Percentiles rank a stretch among this genome's conserved stretches.
Evolutionary conservation across 2,888 invertebrate genomes (phyloP).

Genomic region (Drosophila maculinotata): DNA sequence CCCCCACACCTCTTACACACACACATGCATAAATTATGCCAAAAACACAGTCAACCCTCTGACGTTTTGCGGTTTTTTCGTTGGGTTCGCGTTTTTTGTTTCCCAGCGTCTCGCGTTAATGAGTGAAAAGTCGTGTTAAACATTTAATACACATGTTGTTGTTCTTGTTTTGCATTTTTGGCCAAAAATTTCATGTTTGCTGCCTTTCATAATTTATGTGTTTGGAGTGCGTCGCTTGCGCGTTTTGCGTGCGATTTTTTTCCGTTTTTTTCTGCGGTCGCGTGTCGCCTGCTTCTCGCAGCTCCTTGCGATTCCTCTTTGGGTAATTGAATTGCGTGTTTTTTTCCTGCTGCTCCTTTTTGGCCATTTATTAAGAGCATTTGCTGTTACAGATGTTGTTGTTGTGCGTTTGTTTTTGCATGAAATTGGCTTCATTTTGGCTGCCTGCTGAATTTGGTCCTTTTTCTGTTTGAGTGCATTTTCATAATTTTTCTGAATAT

Average conservation of each 20-base stretch:
- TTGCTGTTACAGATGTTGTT: constrained; percentile 4
- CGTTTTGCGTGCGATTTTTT: constrained; percentile 36
- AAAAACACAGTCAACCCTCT: constrained; percentile 73
- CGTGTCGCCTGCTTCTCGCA: constrained; percentile 51
- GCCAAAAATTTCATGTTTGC: constrained; percentile 30
- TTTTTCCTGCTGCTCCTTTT: constrained; percentile 24
- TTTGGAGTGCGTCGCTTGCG: constrained; percentile 50
- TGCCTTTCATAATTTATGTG: constrained; percentile 64
- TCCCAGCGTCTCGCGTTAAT: constrained; percentile 54
- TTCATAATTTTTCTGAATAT: constrained; percentile 8
- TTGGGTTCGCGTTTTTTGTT: constrained; percentile 5
- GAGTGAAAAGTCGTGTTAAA: constrained; percentile 79
- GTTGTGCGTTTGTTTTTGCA: constrained; percentile 5
- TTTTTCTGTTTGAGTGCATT: constrained; percentile 36
- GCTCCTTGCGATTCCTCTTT: constrained; percentile 23
- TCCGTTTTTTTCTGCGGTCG: constrained; percentile 47
- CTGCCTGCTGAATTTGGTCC: constrained; percentile 9
- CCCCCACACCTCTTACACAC: constrained; percentile 1
- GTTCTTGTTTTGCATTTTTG: constrained; percentile 36
- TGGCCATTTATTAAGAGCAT: constrained; percentile 29
- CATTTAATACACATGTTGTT: constrained; percentile 75
- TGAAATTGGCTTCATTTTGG: constrained; percentile 51
- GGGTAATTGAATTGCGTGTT: constrained; percentile 63
- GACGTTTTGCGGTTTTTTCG: constrained; percentile 33
- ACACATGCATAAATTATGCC: constrained; percentile 77